Evolutionary conservation across 2,888 invertebrate species (phyloP).

Genomic region (Pyrochroa serraticornis): DNA sequence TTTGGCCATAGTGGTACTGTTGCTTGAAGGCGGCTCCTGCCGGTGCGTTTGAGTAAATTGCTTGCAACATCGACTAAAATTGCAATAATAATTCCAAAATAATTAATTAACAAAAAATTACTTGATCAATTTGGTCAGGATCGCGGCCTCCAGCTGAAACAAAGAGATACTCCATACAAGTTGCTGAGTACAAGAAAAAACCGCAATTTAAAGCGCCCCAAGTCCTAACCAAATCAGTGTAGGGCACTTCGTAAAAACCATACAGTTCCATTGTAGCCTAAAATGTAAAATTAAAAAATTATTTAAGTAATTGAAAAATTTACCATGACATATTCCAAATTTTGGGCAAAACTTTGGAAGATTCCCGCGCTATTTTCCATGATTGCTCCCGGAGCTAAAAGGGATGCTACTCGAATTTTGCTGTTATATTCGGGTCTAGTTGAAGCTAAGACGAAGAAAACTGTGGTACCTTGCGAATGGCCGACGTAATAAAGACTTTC

Average conservation of each 20-base stretch:
- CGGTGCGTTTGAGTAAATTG: slow-evolving; percentile 16
- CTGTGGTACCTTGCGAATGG: slow-evolving; percentile 77
- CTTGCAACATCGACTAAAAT: slow-evolving; percentile 9
- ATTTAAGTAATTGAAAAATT: neutral
- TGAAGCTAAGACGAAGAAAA: slow-evolving; percentile 70
- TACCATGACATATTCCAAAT: slow-evolving; percentile 30
- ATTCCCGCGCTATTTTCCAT: slow-evolving; percentile 59
- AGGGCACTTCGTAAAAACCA: neutral
- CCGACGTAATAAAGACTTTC: slow-evolving; percentile 64
- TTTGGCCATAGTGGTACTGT: slow-evolving; percentile 14
- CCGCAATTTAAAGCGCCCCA: neutral
- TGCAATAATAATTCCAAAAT: neutral
- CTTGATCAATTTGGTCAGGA: neutral
- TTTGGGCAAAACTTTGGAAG: neutral
- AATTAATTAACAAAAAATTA: neutral
- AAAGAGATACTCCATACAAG: neutral
- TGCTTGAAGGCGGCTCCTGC: slow-evolving; percentile 11
- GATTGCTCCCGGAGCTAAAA: slow-evolving; percentile 73
- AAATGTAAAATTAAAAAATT: neutral
- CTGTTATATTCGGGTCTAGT: slow-evolving; percentile 67
- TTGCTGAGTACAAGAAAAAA: neutral
- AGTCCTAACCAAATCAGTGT: neutral
- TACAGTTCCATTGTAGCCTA: neutral
- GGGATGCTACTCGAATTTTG: slow-evolving; percentile 70
- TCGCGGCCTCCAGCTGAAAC: neutral